Evolutionary conservation across 2,888 invertebrate genomes (phyloP), one percentile per base, ranked within the genome.

Genomic region (Philereme vetulata): DNA sequence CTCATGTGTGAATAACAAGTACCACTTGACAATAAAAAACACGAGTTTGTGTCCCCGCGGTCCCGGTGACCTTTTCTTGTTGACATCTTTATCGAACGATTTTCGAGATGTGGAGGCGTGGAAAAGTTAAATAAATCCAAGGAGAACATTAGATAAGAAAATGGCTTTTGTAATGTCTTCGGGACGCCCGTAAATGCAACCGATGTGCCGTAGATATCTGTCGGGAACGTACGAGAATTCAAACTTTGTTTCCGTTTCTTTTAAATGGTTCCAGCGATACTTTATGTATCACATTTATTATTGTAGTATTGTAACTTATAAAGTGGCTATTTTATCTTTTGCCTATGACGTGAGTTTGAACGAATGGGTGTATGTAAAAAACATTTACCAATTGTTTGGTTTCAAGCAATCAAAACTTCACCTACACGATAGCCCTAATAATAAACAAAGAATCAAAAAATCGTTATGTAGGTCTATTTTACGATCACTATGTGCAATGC

Each of bases 81-180:
- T 86, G 89, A 89, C 90, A 89, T 86, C 77, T 89, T 88, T 89
- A 89, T 90, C 85, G 84, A 84, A 81, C 84, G 86, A 85, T 88
- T 86, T 82, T 81, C 82, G 80, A 85, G 89, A 88, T 86, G 86
- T 79, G 82, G 81, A 85, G 88, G 88, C 88, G 88, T 89, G 88
- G 85, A 88, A 88, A 88, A 85, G 86, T 89, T 89, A 90, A 90
- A 90, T 92, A 91, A 90, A 91, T 90, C 90, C 84, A 84, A 85
- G 73, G 78, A 79, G 85, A 81, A 85, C 91, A 88, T 91, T 88
- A 90, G 91, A 91, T 90, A 91, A 89, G 85, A 85, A 83, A 90
- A 92, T 90, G 85, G 90, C 86, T 85, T 89, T 88, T 88, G 88
- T 91, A 92, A 91, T 91, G 91, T 91, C 81, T 90, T 90, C 85